Evolutionary conservation across 2,888 invertebrate species (phyloP), one percentile per base, ranked within the genome.

Genomic region (Capitulum mitella): DNA sequence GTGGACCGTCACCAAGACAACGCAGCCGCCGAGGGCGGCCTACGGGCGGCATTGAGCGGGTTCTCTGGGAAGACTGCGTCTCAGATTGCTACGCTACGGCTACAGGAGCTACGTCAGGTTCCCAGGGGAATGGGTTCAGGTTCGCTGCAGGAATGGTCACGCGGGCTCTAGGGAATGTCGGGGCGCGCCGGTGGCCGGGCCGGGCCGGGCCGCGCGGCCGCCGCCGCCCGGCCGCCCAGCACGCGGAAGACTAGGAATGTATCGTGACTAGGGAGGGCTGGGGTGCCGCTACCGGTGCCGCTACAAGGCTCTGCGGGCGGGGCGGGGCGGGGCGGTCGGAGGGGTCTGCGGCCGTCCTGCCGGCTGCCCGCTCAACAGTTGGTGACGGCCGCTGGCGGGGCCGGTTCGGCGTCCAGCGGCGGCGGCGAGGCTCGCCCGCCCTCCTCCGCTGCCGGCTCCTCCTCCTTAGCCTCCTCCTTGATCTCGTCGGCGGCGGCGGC

Each of bases 201-300:
- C n/a, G n/a, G n/a, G n/a, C n/a, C n/a, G n/a, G n/a, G n/a, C n/a
- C n/a, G 32, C 32, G 14, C 61, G 61, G 14, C 32, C 16, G 32
- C 61, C n/a, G 32, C n/a, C 58, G 61, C n/a, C 32, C 32, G 70
- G 70, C 37, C 22, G 70, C 70, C 37, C 61, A 16, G n/a, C 61
- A 37, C 8, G 37, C 34, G 70, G 70, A 70, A 70, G 70, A 70
- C 70, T 70, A 70, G 70, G 70, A 70, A 70, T 70, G 70, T 70
- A 34, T 70, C 70, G 37, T 70, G 70, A 70, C 70, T 70, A 70
- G 34, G 70, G 70, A 32, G 37, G 37, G 70, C 70, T 54, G n/a
- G 43, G 43, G 43, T 12, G 43, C 43, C 43, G 43, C 43, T 58
- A n/a, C 58, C 29, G 10, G 19, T 0, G 22, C 22, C 5, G 22